phyloP scores from a whole-genome alignment of 2,113 vertebrate species.

The Sterrhoptilus dennistouni region DNA sequence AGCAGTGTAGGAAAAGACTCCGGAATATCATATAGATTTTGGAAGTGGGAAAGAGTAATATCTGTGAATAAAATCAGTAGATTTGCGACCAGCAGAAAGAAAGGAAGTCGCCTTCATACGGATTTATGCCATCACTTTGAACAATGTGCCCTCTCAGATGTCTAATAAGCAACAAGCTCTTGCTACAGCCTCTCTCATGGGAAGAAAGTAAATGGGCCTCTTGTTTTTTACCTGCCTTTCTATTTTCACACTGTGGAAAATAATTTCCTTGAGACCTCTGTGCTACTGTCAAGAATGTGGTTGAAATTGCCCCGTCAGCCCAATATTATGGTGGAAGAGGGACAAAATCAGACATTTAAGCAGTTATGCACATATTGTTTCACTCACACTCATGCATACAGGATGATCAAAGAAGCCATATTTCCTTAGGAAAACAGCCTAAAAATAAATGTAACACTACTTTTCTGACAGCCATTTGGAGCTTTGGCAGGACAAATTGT shows the following conservation, averaged over 20 bases:
- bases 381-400: background rate
- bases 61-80: background rate
- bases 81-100: background rate
- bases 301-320: background rate
- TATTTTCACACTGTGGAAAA: constrained; percentile 10
- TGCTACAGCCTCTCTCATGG: background rate
- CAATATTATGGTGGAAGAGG: background rate
- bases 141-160: background rate
- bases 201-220: constrained; percentile 1
- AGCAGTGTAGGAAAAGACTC: background rate
- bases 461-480: constrained; percentile 36
- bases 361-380: background rate
- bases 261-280: constrained; percentile 4
- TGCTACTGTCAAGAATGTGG: background rate
- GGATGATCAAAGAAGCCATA: constrained; percentile 6
- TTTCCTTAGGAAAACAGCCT: constrained; percentile 30
- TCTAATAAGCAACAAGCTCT: background rate
- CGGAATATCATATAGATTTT: background rate
- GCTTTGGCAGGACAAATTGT: constrained; percentile 25
- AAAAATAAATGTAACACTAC: constrained; percentile 17
- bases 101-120: background rate
- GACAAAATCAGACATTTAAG: constrained; percentile 23
- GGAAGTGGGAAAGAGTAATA: background rate
- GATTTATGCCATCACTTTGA: background rate
- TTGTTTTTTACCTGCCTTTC: constrained; percentile 4